A percentile compares a stretch with the other conserved stretches of the same genome.
Conservation (phyloP, 1,140 invertebrate species). For the Hydropsyche tenuis region DNA sequence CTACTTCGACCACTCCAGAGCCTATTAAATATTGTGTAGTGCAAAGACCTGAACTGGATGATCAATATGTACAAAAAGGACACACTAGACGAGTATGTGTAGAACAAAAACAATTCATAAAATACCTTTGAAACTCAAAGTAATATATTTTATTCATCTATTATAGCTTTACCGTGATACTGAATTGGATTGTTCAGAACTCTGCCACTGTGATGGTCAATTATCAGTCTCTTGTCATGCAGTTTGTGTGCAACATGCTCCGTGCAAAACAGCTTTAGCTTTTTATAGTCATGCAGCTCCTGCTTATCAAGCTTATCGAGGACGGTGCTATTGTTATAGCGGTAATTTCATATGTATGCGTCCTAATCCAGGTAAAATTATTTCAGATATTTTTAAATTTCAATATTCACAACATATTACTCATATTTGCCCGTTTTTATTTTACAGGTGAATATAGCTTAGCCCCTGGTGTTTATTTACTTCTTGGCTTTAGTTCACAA, state of each 20-base stretch:
- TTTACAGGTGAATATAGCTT: conserved; percentile 76
- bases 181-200: conserved; percentile 75
- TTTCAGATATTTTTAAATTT: not conserved
- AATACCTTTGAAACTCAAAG: not conserved
- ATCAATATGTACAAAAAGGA: conserved; percentile 76
- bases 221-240: conserved; percentile 82
- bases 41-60: conserved; percentile 75
- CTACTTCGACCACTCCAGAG: conserved; percentile 71
- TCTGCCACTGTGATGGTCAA: conserved; percentile 79
- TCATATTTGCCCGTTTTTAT: conserved; percentile 22
- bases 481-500: conserved; percentile 85
- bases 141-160: conserved; percentile 17
- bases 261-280: conserved; percentile 84
- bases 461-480: conserved; percentile 82
- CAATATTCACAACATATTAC: not conserved
- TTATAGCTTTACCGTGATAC: conserved; percentile 83
- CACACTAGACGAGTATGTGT: conserved; percentile 75
- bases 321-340: conserved; percentile 88
- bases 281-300: conserved; percentile 89
- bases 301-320: conserved; percentile 85
- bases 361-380: conserved; percentile 75
- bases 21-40: conserved; percentile 82
- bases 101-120: not conserved
- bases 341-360: conserved; percentile 90
- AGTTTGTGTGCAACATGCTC: conserved; percentile 81